Evolutionary conservation across 2,888 invertebrate genomes (phyloP), one percentile per base, ranked within the genome.

Genomic region (Eumerus sabulonum): DNA sequence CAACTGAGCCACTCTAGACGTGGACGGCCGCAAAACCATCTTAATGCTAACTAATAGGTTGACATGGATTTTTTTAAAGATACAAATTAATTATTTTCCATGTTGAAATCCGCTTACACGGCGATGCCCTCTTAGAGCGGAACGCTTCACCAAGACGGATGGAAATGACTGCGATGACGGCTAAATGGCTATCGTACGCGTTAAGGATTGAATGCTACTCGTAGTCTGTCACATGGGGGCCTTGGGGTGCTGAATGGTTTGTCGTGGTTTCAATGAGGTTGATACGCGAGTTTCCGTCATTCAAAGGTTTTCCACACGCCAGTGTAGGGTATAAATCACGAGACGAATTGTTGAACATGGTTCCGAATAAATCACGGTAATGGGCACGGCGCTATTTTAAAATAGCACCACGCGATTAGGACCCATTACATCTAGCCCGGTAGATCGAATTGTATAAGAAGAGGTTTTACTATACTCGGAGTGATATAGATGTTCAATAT

Each of bases 41-140:
- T 73, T 77, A 77, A 73, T 77, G 77, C 77, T 77, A 77, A 77
- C 77, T 77, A 77, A 77, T 77, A 73, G 77, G 73, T 77, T 77
- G 73, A 77, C 77, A 77, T 77, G 77, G 53, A 73, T 67, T 77
- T 77, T 67, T 77, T 77, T 66, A 62, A 77, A 73, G 77, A 77
- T 77, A 77, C 77, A 73, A 73, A 77, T 77, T 77, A 73, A 77
- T 77, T 77, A 77, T 77, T 73, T 76, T 71, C 36, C 47, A 60
- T 54, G 17, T 76, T 66, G 44, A 68, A 76, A 76, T 70, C 63
- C 70, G 63, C 70, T 70, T 64, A 48, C 48, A 47, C 45, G 44
- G 17, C 40, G 35, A 13, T 18, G 56, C 42, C 50, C 67, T 57
- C 68, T 18, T 17, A 18, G 14, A 40, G 27, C 18, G 35, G 50